Evolutionary conservation across 2,113 vertebrate species (phyloP).

Genomic region (Hepsetus odoe): DNA sequence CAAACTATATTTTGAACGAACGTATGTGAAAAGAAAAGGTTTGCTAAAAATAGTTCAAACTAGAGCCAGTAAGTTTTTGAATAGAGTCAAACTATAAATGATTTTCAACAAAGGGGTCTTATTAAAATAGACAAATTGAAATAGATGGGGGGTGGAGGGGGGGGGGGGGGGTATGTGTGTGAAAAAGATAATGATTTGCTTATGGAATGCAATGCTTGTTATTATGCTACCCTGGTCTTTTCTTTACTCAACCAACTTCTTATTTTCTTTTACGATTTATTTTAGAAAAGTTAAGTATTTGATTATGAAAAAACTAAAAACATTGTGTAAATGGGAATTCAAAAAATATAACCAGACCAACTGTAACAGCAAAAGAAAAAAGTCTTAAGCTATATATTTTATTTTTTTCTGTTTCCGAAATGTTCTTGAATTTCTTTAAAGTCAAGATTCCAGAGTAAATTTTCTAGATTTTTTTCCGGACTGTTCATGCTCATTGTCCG

Average conservation of each 20-base stretch:
- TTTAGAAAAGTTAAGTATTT: too few relatives aligned
- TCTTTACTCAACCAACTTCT: background rate
- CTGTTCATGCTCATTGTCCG: background rate
- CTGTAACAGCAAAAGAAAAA: too few relatives aligned
- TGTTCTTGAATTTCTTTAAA: background rate
- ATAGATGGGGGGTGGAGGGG: too few relatives aligned
- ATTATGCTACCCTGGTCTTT: background rate
- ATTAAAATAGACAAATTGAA: too few relatives aligned
- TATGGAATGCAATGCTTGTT: background rate
- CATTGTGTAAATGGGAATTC: too few relatives aligned
- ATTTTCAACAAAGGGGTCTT: background rate
- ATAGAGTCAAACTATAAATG: background rate
- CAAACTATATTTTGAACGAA: background rate
- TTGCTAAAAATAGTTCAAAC: background rate
- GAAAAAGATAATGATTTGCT: background rate
- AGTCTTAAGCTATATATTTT: too few relatives aligned
- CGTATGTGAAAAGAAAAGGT: background rate
- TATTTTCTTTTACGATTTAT: background rate
- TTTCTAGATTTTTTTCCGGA: too few relatives aligned
- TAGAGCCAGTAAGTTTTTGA: background rate
- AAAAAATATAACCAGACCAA: too few relatives aligned
- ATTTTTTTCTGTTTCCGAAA: too few relatives aligned
- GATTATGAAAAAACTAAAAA: too few relatives aligned
- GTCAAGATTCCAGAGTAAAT: background rate
- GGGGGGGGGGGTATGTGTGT: too few relatives aligned